phyloP scores from a whole-genome alignment of 2,888 invertebrate genomes.

The Aelia acuminata region DNA sequence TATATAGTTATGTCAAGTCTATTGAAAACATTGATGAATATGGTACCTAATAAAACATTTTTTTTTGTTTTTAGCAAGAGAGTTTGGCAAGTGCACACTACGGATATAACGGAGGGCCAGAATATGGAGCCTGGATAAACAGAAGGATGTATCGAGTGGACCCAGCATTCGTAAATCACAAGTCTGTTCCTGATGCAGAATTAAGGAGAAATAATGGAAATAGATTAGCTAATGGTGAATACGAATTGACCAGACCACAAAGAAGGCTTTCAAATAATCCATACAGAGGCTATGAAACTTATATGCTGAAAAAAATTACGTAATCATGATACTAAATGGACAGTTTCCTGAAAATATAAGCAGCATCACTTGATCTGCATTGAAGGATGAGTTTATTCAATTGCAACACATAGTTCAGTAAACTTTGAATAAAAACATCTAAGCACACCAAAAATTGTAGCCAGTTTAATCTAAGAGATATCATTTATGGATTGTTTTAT shows the following conservation, averaged over 20 bases:
- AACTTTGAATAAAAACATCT: background rate
- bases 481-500: background rate
- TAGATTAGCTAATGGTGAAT: background rate
- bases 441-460: background rate
- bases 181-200: too few species aligned
- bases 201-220: background rate
- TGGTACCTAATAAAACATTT: too few species aligned
- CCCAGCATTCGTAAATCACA: background rate
- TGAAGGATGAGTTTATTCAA: background rate
- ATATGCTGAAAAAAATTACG: background rate
- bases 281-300: slow-evolving; percentile 3
- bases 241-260: background rate
- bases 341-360: background rate
- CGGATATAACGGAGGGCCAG: slow-evolving; percentile 67
- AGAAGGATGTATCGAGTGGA: slow-evolving; percentile 58
- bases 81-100: slow-evolving; percentile 66
- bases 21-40: too few species aligned
- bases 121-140: slow-evolving; percentile 67
- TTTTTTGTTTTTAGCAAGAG: slow-evolving; percentile 63
- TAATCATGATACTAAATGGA: background rate
- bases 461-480: background rate
- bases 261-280: background rate
- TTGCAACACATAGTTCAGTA: background rate
- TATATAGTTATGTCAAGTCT: too few species aligned
- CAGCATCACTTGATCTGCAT: background rate